phyloP scores from a whole-genome alignment of 2,888 invertebrate genomes.

The Coronaproctus castanopsis region DNA sequence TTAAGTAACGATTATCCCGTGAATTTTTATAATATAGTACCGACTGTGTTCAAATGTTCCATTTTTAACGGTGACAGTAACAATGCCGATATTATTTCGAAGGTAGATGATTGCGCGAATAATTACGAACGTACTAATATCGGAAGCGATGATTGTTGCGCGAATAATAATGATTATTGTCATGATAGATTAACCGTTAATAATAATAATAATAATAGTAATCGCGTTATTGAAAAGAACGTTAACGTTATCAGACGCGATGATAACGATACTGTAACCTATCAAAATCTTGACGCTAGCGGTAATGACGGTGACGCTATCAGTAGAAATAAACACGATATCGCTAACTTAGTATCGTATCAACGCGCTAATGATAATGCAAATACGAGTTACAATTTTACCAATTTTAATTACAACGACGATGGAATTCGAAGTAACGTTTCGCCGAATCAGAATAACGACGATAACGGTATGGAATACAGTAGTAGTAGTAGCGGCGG shows the following conservation, averaged over 20 bases:
- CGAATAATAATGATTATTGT: too few species aligned
- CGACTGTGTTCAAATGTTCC: conserved; percentile 11
- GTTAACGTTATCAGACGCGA: too few species aligned
- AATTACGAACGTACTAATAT: not conserved
- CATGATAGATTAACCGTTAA: conserved; percentile 1
- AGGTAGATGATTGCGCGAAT: not conserved
- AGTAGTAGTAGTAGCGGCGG: conserved; percentile 3
- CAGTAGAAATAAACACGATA: too few species aligned
- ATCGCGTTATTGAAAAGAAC: not conserved
- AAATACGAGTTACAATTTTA: not conserved
- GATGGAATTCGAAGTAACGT: not conserved
- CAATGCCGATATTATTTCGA: conserved; percentile 1
- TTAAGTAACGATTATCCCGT: conserved; percentile 1
- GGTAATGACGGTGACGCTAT: too few species aligned
- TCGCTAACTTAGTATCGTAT: not conserved
- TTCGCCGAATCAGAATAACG: not conserved
- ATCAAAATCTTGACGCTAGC: too few species aligned
- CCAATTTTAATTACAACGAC: not conserved
- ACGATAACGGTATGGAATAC: conserved; percentile 11
- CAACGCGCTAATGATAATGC: not conserved
- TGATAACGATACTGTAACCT: too few species aligned
- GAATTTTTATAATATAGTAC: conserved; percentile 9
- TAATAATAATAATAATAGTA: not conserved
- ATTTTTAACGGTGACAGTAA: conserved; percentile 2
- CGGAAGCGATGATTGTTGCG: conserved; percentile 5